Evolutionary conservation across 1,140 invertebrate genomes (phyloP).

Genomic region (Heliconius himera): DNA sequence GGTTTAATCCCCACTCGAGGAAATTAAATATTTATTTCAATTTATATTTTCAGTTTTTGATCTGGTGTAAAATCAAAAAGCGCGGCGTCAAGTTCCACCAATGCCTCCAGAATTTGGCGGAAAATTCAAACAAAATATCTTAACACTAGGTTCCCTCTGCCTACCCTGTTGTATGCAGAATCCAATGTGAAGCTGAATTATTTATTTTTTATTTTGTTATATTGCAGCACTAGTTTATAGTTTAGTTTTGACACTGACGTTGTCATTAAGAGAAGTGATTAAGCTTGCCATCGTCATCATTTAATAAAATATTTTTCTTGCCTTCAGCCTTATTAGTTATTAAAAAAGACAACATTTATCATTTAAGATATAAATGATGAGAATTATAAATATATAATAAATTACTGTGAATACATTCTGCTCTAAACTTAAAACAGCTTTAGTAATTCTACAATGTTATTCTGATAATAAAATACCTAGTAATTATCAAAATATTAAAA

Average conservation of each 20-base stretch:
- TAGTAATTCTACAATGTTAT: neutral
- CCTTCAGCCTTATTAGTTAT: neutral
- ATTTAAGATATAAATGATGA: neutral
- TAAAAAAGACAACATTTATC: neutral
- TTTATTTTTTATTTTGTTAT: too few relatives aligned
- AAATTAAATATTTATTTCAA: too few relatives aligned
- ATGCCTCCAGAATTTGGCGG: too few relatives aligned
- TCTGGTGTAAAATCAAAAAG: too few relatives aligned
- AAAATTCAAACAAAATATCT: too few relatives aligned
- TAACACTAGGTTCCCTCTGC: too few relatives aligned
- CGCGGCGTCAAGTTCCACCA: too few relatives aligned
- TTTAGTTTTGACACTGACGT: neutral
- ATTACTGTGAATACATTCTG: neutral
- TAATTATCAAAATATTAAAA: neutral
- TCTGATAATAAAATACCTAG: neutral
- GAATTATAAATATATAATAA: neutral
- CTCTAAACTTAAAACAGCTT: neutral
- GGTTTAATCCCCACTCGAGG: too few relatives aligned
- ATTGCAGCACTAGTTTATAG: neutral
- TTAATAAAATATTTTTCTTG: neutral
- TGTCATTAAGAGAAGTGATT: neutral
- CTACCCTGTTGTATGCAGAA: too few relatives aligned
- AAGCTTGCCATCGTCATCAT: neutral
- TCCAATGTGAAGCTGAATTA: too few relatives aligned
- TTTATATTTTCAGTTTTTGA: too few relatives aligned